A percentile compares a stretch with the other conserved stretches of the same genome.
These are phyloP conservation scores for Catagonus wagneri DNA, from an alignment of 2,113 vertebrate genomes.

Conservation along the genomic window DNA sequence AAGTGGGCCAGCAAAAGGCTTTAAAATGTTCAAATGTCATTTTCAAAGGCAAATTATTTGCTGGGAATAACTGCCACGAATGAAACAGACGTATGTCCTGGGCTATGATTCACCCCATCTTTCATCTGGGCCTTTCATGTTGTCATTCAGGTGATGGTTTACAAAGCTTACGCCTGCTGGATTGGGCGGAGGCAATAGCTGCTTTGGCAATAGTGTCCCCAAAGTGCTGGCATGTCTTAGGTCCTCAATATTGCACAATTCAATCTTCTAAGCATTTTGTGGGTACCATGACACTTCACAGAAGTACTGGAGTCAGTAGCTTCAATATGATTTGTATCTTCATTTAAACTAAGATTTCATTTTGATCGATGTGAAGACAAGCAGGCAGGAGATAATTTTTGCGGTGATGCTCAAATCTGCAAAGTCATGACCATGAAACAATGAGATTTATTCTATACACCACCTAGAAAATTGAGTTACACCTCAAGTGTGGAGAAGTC, in stretches of 20 bases:
- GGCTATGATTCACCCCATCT: neutral
- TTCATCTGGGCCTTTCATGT: fast-evolving
- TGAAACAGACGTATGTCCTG: neutral
- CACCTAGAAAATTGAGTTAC: neutral
- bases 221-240: neutral
- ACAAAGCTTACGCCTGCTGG: neutral
- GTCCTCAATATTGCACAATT: neutral
- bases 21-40: neutral
- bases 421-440: neutral
- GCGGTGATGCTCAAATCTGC: neutral
- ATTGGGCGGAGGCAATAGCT: fast-evolving
- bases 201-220: neutral
- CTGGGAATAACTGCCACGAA: neutral
- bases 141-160: neutral
- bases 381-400: neutral
- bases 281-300: neutral
- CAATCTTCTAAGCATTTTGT: neutral
- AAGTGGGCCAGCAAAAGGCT: neutral
- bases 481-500: neutral
- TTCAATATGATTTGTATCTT: neutral
- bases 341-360: neutral
- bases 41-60: neutral
- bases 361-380: neutral
- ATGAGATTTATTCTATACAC: neutral
- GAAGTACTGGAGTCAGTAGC: neutral